Base-by-base conservation (phyloP, 1,140 invertebrate genomes). In the Drosophila suzukii region DNA sequence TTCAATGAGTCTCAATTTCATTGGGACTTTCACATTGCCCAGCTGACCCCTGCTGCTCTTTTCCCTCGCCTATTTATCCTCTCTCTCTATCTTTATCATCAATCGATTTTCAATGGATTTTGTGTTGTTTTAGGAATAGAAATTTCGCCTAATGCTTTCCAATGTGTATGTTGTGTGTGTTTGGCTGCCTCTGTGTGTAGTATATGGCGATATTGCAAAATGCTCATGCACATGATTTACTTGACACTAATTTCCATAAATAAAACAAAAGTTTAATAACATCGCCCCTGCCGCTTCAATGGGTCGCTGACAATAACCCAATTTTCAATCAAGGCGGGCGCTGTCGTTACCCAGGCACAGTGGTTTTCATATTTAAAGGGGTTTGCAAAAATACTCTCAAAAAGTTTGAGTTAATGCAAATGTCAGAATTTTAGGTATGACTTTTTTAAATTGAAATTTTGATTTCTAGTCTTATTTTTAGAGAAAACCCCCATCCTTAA, bases 211-310 rank as follows among this genome's bases (percentile, higher is more conserved):
- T 68, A 68, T 63, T 54, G 65, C 68, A 58, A 73, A 73, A 74
- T 62, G 75, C 56, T 61, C 75, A 83, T 89, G 54, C 77, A 89
- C 84, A 89, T 75, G 84, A 89, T 90, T 89, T 90, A 89, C 84
- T 89, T 89, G 84, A 89, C 85, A 89, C 81, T 90, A 90, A 89
- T 89, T 89, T 89, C 84, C 84, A 89, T 89, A 89, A 90, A 89
- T 85, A 89, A 89, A 81, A 90, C 73, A 82, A 79, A 57, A 72
- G 70, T 78, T 86, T 85, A 88, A 88, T 86, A 86, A 79, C 67
- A 78, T 60, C 49, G 56, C 53, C 32, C 41, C 44, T 56, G 51
- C 44, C 65, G 53, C 76, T 63, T 67, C 53, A 70, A 82, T 78
- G 61, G 54, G 77, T 62, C 57, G 66, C 68, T 89, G 84, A 90